Conservation (phyloP, 2,113 vertebrate species). For the Pristiophorus japonicus region DNA sequence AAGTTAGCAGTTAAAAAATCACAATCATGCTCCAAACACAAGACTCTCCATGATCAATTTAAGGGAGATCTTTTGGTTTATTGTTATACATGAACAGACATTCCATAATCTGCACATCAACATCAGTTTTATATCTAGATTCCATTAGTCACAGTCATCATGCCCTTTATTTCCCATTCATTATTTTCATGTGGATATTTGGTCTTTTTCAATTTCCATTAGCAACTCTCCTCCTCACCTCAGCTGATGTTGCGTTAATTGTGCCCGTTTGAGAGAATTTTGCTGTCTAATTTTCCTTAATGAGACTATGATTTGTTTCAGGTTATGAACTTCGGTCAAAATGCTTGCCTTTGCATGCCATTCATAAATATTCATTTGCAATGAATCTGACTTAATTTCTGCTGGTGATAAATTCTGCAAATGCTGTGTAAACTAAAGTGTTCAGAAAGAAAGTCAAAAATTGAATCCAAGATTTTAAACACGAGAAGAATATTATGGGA, state of each 20-base stretch:
- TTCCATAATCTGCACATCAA: background rate
- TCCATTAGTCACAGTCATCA: no score
- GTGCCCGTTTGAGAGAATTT: background rate
- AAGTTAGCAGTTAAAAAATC: background rate
- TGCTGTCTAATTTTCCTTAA: background rate
- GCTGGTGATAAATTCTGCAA: background rate
- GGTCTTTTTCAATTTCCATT: background rate
- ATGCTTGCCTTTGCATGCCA: background rate
- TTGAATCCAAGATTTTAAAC: background rate
- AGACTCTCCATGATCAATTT: background rate
- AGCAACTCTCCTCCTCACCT: background rate
- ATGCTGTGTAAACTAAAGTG: background rate
- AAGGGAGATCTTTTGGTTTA: background rate
- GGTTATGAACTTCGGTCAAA: background rate
- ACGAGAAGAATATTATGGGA: background rate
- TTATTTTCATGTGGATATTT: background rate
- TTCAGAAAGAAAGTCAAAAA: background rate
- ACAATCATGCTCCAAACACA: background rate
- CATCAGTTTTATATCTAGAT: background rate
- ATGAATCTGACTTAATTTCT: background rate
- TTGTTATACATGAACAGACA: no score
- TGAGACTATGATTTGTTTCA: background rate
- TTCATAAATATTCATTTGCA: background rate
- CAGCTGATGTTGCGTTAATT: no score
- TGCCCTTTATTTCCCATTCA: background rate